Evolutionary conservation across 2,113 vertebrate genomes (phyloP).

Genomic region (Muscicapa adusta): DNA sequence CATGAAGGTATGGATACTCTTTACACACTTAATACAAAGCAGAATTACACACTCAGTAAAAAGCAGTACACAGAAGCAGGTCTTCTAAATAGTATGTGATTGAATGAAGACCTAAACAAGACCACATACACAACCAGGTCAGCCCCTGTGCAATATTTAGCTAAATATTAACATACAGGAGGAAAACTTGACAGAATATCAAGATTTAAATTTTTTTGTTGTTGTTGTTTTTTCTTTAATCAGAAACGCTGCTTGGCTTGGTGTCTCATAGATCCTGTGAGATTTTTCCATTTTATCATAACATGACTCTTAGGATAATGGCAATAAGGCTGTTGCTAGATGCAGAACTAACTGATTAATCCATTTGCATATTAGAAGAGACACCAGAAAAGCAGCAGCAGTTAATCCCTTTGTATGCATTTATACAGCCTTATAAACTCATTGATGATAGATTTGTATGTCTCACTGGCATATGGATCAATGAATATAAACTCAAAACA

Average conservation of each 20-base stretch:
- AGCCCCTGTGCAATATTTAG: background rate
- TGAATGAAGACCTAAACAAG: background rate
- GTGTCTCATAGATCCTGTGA: background rate
- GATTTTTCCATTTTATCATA: background rate
- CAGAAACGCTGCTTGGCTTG: background rate
- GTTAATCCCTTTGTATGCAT: background rate
- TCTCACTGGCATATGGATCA: background rate
- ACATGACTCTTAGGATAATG: background rate
- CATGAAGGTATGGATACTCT: background rate
- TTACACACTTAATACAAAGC: background rate
- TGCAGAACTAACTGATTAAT: background rate
- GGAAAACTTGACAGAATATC: background rate
- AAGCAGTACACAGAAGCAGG: background rate
- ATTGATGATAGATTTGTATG: background rate
- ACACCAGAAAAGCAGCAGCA: background rate
- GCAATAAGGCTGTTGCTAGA: background rate
- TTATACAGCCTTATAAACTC: constrained; percentile 12
- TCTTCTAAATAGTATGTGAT: background rate
- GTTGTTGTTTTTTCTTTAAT: background rate
- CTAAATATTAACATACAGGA: background rate
- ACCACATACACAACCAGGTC: background rate
- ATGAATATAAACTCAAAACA: background rate
- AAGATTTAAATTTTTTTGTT: background rate
- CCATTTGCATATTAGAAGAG: background rate
- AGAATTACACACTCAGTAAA: background rate